Evolutionary conservation across 2,888 invertebrate genomes (phyloP).

Genomic region (Noctua fimbriata): DNA sequence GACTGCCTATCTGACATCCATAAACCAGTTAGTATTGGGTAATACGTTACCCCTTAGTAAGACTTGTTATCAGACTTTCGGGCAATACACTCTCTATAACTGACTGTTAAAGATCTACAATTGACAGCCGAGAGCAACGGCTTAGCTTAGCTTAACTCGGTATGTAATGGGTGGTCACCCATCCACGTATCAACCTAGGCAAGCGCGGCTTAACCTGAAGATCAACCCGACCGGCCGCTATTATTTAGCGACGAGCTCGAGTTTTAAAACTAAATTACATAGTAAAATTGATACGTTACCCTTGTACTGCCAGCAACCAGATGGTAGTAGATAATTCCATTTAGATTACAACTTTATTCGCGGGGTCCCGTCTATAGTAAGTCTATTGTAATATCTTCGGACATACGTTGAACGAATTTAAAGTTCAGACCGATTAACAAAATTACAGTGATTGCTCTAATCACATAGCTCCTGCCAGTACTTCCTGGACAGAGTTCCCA

Average conservation of each 20-base stretch:
- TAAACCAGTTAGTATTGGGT: not conserved
- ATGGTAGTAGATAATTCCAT: not conserved
- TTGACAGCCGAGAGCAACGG: not conserved
- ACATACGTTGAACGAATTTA: slow-evolving; percentile 8
- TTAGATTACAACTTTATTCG: not conserved
- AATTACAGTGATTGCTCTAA: slow-evolving; percentile 35
- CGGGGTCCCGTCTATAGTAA: not conserved
- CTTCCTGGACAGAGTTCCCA: slow-evolving; percentile 51
- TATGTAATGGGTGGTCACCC: not conserved
- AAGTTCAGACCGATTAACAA: slow-evolving; percentile 24
- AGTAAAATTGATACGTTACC: not conserved
- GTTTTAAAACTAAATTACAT: not conserved
- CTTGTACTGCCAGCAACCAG: not conserved
- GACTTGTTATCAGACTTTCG: too few relatives aligned
- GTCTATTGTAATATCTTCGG: not conserved
- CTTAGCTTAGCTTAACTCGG: not conserved
- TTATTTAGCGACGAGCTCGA: not conserved
- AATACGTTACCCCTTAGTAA: not conserved
- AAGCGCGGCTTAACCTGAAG: too few relatives aligned
- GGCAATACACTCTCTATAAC: too few relatives aligned
- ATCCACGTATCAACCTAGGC: not conserved
- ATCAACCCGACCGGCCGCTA: not conserved
- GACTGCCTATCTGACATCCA: not conserved
- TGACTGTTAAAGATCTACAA: not conserved
- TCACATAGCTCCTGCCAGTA: slow-evolving; percentile 27